Base-by-base conservation (phyloP, 2,113 vertebrate genomes). In the Salminus brasiliensis region DNA sequence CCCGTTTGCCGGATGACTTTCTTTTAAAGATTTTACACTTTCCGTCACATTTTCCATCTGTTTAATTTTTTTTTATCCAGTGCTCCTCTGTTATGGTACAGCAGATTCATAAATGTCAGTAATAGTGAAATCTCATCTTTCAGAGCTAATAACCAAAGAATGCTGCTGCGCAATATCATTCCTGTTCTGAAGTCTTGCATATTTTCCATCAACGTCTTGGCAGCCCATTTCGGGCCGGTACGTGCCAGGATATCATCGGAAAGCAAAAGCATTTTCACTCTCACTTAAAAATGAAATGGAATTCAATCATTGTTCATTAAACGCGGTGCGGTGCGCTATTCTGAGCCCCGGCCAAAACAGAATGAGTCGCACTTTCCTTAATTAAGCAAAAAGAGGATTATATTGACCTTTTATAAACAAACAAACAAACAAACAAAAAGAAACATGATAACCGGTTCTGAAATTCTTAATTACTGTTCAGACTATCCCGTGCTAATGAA, bases 321-420 rank as follows among this genome's bases (percentile, higher is more conserved):
- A 66, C 43, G 32, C 34, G 67, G 60, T 43, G 47, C 65, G 11
- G 30, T 52, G n/a, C 74, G 77, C 67, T 67, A 25, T 78, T 80
- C 67, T 67, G 27, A 32, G 25, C 43, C 30, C 67, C 77, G 53
- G 72, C 43, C 57, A 11, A 49, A 78, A 74, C 62, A 78, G 71
- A 70, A 43, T 69, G 70, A 62, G 18, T 49, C 32, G 55, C 32
- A 76, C 41, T 43, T 29, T 70, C 79, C 75, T 80, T 78, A 84
- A 82, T 86, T 80, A 72, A 60, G n/a, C n/a, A n/a, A n/a, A 74
- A 23, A 65, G 70, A 70, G 78, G 39, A 69, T 65, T 65, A 80
- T 72, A 84, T 83, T 86, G 83, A 88, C 87, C 83, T 86, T 85
- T 86, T 82, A 83, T 74, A 66, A 80, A 80, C 73, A 81, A 62